Conservation (phyloP, 2,113 vertebrate genomes). For the Myiagra hebetior region DNA sequence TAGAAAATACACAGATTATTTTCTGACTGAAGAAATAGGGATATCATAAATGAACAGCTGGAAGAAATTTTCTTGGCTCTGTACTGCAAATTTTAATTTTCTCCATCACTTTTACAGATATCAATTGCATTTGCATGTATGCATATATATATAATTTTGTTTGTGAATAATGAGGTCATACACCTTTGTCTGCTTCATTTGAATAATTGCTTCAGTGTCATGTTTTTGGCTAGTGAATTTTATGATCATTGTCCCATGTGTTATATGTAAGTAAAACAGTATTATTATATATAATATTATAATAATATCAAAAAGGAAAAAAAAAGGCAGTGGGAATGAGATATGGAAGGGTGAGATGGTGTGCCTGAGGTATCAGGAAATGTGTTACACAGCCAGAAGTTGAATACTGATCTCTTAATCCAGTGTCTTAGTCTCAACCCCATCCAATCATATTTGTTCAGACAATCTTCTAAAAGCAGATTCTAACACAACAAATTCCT, state of each 20-base stretch:
- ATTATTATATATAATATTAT: too few relatives aligned
- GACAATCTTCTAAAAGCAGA: not conserved
- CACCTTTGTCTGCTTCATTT: not conserved
- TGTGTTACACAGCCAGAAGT: not conserved
- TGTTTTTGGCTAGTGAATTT: not conserved
- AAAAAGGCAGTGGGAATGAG: not conserved
- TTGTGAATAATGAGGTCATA: not conserved
- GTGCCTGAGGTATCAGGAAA: not conserved
- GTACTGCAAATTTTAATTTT: not conserved
- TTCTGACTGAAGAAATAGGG: not conserved
- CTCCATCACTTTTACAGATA: not conserved
- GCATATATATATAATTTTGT: not conserved
- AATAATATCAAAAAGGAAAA: not conserved
- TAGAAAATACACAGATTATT: not conserved
- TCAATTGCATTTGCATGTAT: not conserved
- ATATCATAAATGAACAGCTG: not conserved
- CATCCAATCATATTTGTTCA: not conserved
- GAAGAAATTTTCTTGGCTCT: not conserved
- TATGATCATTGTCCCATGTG: not conserved
- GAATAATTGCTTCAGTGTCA: not conserved
- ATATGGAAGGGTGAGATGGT: not conserved
- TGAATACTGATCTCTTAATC: not conserved
- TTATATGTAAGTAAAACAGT: not conserved
- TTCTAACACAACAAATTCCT: not conserved
- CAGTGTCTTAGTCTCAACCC: not conserved